A percentile compares a stretch with the other conserved stretches of the same genome.
phyloP scores from a whole-genome alignment of 2,888 invertebrate genomes.

The Acanthosoma haemorrhoidale region DNA sequence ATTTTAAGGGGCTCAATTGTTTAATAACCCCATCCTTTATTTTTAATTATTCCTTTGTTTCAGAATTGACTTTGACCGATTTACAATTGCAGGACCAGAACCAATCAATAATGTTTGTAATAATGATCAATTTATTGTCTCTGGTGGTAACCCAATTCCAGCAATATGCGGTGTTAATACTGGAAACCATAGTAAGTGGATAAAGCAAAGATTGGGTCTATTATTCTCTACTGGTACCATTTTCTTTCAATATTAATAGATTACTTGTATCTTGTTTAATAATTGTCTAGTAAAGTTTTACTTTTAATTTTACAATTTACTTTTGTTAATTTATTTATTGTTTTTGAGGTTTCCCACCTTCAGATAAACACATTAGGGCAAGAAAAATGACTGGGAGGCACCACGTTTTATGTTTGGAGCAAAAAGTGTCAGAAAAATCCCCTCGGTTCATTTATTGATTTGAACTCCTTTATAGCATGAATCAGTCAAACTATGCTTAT shows the following conservation, averaged over 20 bases:
- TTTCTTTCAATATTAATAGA: background rate
- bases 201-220: background rate
- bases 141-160: conserved; percentile 73
- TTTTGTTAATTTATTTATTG: too few relatives aligned
- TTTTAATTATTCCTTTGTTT: conserved; percentile 41
- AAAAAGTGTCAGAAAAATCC: too few relatives aligned
- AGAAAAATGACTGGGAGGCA: too few relatives aligned
- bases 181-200: conserved; percentile 71
- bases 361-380: too few relatives aligned
- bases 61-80: conserved; percentile 73
- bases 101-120: conserved; percentile 70
- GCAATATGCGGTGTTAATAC: conserved; percentile 74
- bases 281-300: background rate
- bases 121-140: conserved; percentile 79
- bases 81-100: conserved; percentile 71
- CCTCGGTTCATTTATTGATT: too few relatives aligned
- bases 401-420: too few relatives aligned
- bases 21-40: too few relatives aligned
- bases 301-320: too few relatives aligned
- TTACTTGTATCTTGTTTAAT: background rate
- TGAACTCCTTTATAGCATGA: too few relatives aligned
- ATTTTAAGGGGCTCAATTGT: too few relatives aligned
- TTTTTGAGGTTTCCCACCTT: too few relatives aligned
- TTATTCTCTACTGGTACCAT: background rate
- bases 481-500: too few relatives aligned